These are phyloP conservation scores for Hetaerina americana DNA, from an alignment of 1,140 invertebrate species.

Conservation along the genomic window DNA sequence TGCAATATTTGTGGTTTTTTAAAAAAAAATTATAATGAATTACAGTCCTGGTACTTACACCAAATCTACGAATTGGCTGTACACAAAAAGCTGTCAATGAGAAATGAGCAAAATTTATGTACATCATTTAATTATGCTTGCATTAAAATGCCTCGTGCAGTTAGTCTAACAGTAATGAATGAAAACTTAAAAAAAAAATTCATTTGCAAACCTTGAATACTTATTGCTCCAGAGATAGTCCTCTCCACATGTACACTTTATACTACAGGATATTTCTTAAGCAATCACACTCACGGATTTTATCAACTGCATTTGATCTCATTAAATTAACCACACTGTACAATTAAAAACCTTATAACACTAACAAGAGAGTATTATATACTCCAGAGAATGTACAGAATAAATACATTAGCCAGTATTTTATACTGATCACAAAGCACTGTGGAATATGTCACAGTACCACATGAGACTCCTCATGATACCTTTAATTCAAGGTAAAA, in stretches of 20 bases:
- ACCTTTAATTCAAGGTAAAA: neutral
- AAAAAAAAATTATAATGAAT: conserved; percentile 1
- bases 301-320: neutral
- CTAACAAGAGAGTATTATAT: neutral
- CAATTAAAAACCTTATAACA: conserved; percentile 1
- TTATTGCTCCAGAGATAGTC: neutral
- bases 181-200: neutral
- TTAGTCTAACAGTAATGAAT: neutral
- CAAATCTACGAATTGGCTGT: neutral
- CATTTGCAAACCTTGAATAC: neutral
- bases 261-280: neutral
- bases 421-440: neutral
- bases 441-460: neutral
- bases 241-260: neutral
- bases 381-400: neutral
- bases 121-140: neutral
- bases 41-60: neutral
- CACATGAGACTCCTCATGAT: neutral
- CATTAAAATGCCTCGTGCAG: neutral
- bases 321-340: neutral
- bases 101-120: neutral
- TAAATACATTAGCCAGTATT: neutral
- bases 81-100: neutral
- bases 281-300: neutral
- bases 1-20: neutral